Base-by-base conservation (phyloP, 2,888 invertebrate genomes). In the Tuta absoluta region DNA sequence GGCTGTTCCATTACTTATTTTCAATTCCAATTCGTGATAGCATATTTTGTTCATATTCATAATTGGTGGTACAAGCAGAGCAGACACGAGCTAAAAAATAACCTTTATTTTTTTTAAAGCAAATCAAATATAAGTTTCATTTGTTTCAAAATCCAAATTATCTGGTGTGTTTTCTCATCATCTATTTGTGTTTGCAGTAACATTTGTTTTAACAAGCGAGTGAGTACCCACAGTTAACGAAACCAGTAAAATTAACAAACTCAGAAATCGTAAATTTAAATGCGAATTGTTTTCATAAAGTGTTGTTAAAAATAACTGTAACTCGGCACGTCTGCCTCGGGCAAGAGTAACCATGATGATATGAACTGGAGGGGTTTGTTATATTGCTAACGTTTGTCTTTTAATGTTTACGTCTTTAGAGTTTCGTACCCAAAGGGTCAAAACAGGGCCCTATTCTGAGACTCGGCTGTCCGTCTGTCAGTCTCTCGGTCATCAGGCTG, bases 221-320 rank as follows among this genome's bases (percentile, higher is more conserved):
- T 17, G 57, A 37, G 57, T 37, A 17, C 5, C 56, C 53, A 41
- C 65, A 66, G 64, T 66, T 63, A 63, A 66, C 62, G 64, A 63
- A 67, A 63, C 66, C 45, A 59, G 66, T 62, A 38, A 66, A 69
- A 69, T 69, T 69, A 69, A 68, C 69, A 68, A 69, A 69, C 63
- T 69, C 68, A 11, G 48, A 60, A 62, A 67, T 65, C 68, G 66
- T 69, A 69, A 69, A 69, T 69, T 68, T 65, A 68, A 69, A 69
- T 69, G 68, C 57, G 66, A 69, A 69, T 67, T 69, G 69, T 68
- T 68, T 69, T 66, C 67, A 65, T 64, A 64, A 69, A 69, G 67
- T 68, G 68, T 63, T 69, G 68, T 69, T 63, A 69, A 69, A 69
- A 69, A 69, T 67, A 68, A 69, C 63, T 64, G 65, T 65, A 38